Conservation (phyloP, 2,113 vertebrate species). For the Hipposideros armiger region DNA sequence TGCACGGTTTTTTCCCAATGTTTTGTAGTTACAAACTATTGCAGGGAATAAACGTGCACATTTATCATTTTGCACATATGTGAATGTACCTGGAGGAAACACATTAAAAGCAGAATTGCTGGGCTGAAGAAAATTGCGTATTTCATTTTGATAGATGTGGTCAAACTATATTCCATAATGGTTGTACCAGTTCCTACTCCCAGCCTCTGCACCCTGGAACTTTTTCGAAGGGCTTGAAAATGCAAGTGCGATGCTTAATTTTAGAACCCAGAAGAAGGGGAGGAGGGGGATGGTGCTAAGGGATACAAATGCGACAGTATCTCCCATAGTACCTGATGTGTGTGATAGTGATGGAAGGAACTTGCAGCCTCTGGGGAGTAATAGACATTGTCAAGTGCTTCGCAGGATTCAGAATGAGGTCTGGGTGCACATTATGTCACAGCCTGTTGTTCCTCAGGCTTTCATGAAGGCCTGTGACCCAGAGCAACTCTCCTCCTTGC, state of each 20-base stretch:
- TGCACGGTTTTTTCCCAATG: not conserved
- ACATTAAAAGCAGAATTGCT: slow-evolving; percentile 19
- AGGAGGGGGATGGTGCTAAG: not conserved
- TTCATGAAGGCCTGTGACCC: not conserved
- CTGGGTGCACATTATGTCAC: not conserved
- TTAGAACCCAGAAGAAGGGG: not conserved
- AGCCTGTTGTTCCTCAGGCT: not conserved
- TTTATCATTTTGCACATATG: not conserved
- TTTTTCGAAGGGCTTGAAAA: not conserved
- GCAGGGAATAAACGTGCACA: not conserved
- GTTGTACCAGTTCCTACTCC: not conserved
- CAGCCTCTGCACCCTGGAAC: not conserved
- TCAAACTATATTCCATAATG: not conserved
- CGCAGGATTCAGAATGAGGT: not conserved
- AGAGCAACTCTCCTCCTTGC: not conserved
- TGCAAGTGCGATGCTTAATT: not conserved
- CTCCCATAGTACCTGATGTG: not conserved
- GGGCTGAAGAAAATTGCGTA: not conserved
- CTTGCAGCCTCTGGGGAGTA: not conserved
- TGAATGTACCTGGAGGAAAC: not conserved
- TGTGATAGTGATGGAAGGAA: not conserved
- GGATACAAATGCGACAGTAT: not conserved
- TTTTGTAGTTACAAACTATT: not conserved
- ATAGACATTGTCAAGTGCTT: not conserved
- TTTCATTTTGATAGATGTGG: not conserved